A percentile compares a stretch with the other conserved stretches of the same genome.
Evolutionary conservation across 1,140 invertebrate genomes (phyloP).

Genomic region (Meloidogyne floridensis): DNA sequence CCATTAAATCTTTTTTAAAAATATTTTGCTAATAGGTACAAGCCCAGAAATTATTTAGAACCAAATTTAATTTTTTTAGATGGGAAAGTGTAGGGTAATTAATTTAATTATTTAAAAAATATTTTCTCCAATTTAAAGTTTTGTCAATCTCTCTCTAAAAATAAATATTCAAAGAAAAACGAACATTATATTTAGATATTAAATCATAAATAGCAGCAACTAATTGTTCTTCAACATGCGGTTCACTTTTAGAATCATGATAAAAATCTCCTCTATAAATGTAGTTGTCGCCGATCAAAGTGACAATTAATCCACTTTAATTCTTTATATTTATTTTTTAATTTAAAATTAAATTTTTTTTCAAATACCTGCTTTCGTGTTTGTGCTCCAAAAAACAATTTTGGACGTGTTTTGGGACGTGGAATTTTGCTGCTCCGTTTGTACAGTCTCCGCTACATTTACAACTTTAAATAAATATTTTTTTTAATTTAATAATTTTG

Average conservation of each 20-base stretch:
- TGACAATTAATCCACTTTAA: conserved; percentile 62
- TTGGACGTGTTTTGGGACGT: conserved; percentile 66
- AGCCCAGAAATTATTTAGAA: too few relatives aligned
- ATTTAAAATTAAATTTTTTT: background rate
- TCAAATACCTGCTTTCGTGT: conserved; percentile 55
- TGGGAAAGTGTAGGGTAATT: too few relatives aligned
- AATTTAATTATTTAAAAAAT: too few relatives aligned
- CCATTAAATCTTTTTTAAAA: too few relatives aligned
- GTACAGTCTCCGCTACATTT: conserved; percentile 64
- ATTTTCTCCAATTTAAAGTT: too few relatives aligned
- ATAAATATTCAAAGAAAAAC: conserved; percentile 1
- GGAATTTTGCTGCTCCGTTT: conserved; percentile 64
- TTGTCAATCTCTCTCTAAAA: too few relatives aligned
- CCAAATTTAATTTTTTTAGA: too few relatives aligned
- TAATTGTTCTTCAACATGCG: conserved; percentile 64
- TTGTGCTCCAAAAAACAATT: conserved; percentile 66
- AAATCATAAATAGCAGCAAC: conserved; percentile 66
- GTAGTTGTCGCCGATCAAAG: conserved; percentile 64
- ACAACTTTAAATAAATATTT: conserved; percentile 41
- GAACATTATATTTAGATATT: conserved; percentile 64
- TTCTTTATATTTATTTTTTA: background rate
- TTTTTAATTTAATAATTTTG: too few relatives aligned
- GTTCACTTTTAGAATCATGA: conserved; percentile 63
- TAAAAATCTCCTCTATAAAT: conserved; percentile 66
- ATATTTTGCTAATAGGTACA: too few relatives aligned